Base-by-base conservation (phyloP, 2,797 vertebrate genomes). In the Coilia nasus region DNA sequence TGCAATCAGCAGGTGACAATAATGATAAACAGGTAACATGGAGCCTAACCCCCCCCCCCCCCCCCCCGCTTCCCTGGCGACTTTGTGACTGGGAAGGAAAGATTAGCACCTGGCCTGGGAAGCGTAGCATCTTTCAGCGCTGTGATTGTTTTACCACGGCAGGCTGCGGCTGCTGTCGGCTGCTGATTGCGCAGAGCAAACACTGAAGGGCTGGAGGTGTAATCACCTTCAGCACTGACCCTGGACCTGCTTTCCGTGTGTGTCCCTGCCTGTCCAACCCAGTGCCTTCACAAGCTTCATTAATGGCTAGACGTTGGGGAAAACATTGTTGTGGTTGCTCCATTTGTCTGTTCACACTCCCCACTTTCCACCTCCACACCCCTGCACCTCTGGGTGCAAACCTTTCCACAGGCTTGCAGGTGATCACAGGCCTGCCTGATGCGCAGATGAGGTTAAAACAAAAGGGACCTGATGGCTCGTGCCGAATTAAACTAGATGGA, bases 401-500 rank as follows among this genome's bases (percentile, higher is more conserved):
- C 12, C 23, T n/a, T 64, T 23, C n/a, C 23, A 64, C 23, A 25
- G 60, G 60, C 60, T 71, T 15, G 2, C 64, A 31, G 64, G 2
- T 71, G 64, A 31, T 71, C 25, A 31, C 64, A 7, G 64, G 64
- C 64, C 9, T 31, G 10, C 14, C 64, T 31, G 64, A 10, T 71
- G 60, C n/a, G 11, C n/a, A 14, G 64, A 71, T 71, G 25, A 31
- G 23, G 12, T 31, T 5, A 71, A 28, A 71, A 25, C 25, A 15
- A 71, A 90, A 86, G 81, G 28, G 59, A 67, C 81, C 25, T 56
- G 54, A 75, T 85, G 47, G 83, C 15, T 85, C 17, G 25, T 59
- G 85, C 84, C 86, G 85, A 88, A 88, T 54, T 83, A 87, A 83
- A 86, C 75, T 85, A 60, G 87, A 88, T 47, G 83, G 87, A 83